Percentiles rank a stretch among this genome's conserved stretches.
Conservation (phyloP, 1,140 invertebrate genomes). For the Drosophila ambigua region DNA sequence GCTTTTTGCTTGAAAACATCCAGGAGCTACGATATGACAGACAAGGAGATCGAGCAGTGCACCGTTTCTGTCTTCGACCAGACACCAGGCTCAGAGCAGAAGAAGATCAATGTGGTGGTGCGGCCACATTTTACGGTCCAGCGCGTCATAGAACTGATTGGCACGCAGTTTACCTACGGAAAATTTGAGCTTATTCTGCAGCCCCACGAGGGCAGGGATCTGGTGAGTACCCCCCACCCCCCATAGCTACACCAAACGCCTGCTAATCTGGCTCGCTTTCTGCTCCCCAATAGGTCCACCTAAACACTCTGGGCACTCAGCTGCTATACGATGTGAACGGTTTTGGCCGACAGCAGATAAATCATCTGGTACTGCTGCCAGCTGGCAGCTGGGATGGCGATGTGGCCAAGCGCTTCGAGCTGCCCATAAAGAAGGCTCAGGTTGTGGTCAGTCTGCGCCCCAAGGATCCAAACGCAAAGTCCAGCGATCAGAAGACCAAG, state of each 20-base stretch:
- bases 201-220: slow-evolving; percentile 63
- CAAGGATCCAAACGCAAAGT: slow-evolving; percentile 27
- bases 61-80: slow-evolving; percentile 86
- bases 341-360: slow-evolving; percentile 66
- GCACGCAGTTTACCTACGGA: slow-evolving; percentile 85
- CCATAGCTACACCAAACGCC: neutral
- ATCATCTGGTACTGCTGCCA: slow-evolving; percentile 71
- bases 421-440: slow-evolving; percentile 50
- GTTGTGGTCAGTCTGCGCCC: slow-evolving; percentile 31
- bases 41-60: slow-evolving; percentile 84
- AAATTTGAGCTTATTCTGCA: slow-evolving; percentile 85
- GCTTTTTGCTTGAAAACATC: slow-evolving; percentile 49
- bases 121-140: slow-evolving; percentile 84
- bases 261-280: neutral
- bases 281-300: slow-evolving; percentile 53
- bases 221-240: slow-evolving; percentile 44
- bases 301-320: slow-evolving; percentile 58
- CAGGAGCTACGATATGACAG: slow-evolving; percentile 49
- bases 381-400: slow-evolving; percentile 69
- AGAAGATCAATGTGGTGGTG: slow-evolving; percentile 84
- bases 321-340: slow-evolving; percentile 67
- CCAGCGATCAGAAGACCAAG: slow-evolving; percentile 51
- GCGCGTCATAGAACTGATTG: slow-evolving; percentile 85
- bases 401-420: slow-evolving; percentile 66
- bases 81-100: slow-evolving; percentile 83